phyloP scores from a whole-genome alignment of 2,113 vertebrate species.

The Sander lucioperca region DNA sequence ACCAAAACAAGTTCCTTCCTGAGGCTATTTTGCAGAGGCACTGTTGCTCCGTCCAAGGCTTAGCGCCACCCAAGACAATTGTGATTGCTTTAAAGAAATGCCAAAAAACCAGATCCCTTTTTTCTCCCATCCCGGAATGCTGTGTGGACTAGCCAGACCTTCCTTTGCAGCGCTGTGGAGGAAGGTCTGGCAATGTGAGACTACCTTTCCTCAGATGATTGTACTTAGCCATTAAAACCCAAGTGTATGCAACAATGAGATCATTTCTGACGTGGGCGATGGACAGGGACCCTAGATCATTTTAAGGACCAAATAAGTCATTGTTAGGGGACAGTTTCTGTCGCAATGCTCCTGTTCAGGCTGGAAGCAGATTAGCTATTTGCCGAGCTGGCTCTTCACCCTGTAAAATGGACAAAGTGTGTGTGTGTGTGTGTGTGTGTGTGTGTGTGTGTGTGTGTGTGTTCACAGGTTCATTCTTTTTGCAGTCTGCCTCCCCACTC shows the following conservation, averaged over 20 bases:
- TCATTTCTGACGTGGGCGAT: no score
- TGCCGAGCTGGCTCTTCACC: slow-evolving; percentile 18
- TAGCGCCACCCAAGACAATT: no score
- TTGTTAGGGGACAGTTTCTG: not conserved
- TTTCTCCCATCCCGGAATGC: no score
- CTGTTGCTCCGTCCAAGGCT: no score
- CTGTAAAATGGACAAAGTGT: not conserved
- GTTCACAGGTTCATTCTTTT: slow-evolving; percentile 28
- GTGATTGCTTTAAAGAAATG: no score
- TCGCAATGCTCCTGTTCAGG: not conserved
- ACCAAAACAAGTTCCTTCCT: no score
- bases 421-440: not conserved
- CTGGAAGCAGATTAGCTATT: not conserved
- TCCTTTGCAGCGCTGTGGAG: no score
- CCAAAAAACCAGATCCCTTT: no score
- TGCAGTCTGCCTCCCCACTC: slow-evolving; percentile 61
- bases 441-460: not conserved
- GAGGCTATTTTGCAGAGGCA: no score
- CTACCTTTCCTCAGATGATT: not conserved
- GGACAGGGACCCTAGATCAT: fast-evolving
- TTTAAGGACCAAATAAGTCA: not conserved
- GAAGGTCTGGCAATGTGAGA: no score
- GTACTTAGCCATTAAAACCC: not conserved
- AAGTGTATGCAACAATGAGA: not conserved
- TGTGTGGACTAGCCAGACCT: no score